These are phyloP conservation scores for Ornithoptera priamus DNA, from an alignment of 2,888 invertebrate species.

Conservation along the genomic window DNA sequence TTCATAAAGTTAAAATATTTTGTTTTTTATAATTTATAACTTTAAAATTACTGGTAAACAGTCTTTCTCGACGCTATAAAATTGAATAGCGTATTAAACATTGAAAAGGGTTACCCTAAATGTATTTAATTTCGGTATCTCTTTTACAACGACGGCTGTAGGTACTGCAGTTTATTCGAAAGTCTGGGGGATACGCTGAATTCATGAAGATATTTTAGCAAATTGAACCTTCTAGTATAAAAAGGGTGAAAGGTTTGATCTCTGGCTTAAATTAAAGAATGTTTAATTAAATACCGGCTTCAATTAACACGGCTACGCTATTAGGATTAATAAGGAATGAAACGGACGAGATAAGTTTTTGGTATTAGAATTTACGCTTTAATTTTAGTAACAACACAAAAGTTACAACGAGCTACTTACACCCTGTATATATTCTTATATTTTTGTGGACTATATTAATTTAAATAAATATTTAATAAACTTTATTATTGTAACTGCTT, in stretches of 20 bases:
- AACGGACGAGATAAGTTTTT: conserved; percentile 31
- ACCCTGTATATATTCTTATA: no score
- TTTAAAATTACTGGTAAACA: conserved; percentile 19
- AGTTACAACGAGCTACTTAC: no score
- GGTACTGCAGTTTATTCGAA: conserved; percentile 26
- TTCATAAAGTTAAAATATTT: neutral
- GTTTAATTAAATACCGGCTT: conserved; percentile 57
- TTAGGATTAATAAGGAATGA: conserved; percentile 43
- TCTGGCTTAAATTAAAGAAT: conserved; percentile 52
- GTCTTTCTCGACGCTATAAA: conserved; percentile 10
- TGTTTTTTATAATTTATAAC: neutral
- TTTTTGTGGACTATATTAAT: no score
- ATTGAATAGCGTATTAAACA: conserved; percentile 25
- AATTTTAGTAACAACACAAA: neutral
- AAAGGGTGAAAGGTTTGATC: conserved; percentile 52
- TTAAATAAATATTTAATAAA: no score
- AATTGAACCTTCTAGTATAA: conserved; percentile 51
- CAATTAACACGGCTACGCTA: conserved; percentile 49
- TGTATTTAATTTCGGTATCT: conserved; percentile 29
- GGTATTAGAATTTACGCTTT: neutral
- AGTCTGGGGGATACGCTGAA: conserved; percentile 21
- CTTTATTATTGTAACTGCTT: no score
- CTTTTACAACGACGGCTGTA: conserved; percentile 18
- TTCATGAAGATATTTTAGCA: conserved; percentile 48
- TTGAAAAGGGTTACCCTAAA: conserved; percentile 26